phyloP scores from a whole-genome alignment of 64 coral and sea anemone species.

The Pocillopora verrucosa region DNA sequence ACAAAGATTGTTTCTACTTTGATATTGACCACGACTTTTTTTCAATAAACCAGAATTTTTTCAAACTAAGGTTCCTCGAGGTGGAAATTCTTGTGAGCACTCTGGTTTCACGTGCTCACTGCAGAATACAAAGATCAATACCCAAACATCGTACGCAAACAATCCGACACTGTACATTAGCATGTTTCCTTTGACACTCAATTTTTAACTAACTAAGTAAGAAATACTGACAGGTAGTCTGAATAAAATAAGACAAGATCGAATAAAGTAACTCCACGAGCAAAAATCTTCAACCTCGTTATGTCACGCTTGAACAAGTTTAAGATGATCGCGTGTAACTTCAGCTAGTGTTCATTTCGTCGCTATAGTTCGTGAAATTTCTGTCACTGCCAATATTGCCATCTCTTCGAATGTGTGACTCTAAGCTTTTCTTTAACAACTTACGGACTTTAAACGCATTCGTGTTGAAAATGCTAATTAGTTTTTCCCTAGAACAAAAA shows the following conservation, averaged over 20 bases:
- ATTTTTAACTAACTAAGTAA: neutral
- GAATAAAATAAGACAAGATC: neutral
- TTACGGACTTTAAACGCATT: neutral
- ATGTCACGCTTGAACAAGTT: neutral
- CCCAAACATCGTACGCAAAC: neutral
- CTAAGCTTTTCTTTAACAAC: neutral
- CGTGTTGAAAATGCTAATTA: neutral
- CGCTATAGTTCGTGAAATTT: neutral
- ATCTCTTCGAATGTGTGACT: neutral
- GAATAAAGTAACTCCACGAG: neutral
- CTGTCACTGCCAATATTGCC: neutral
- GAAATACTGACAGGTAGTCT: neutral
- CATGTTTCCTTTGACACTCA: neutral
- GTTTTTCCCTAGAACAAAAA: neutral
- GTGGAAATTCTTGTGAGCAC: neutral
- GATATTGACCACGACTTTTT: neutral
- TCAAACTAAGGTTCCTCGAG: neutral
- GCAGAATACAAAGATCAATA: neutral
- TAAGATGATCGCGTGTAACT: neutral
- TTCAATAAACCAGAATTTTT: neutral
- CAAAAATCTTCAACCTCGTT: neutral
- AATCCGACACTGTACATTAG: neutral
- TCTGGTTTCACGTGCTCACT: neutral
- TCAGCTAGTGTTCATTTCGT: neutral
- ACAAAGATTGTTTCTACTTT: neutral